Evolutionary conservation across 2,113 vertebrate genomes (phyloP).

Genomic region (Brienomyrus brachyistius): DNA sequence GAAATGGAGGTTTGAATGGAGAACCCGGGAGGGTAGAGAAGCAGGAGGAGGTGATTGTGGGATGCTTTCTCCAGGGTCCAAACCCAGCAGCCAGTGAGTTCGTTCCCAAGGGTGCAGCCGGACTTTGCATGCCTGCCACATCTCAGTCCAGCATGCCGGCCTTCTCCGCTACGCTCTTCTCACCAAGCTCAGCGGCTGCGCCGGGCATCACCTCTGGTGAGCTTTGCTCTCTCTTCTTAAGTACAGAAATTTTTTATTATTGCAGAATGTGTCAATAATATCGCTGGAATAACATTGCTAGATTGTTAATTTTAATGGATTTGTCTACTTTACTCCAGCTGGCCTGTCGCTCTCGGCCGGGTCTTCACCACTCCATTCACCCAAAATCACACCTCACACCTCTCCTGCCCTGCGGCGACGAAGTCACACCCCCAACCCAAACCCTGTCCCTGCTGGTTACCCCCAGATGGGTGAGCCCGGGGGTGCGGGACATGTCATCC

Average conservation of each 20-base stretch:
- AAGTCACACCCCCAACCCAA: conserved; percentile 91
- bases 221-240: conserved; percentile 18
- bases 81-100: conserved; percentile 96
- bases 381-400: conserved; percentile 97
- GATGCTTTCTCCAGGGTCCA: conserved; percentile 67
- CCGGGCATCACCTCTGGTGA: conserved; percentile 89
- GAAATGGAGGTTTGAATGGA: neutral
- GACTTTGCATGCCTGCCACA: conserved; percentile 82
- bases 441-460: conserved; percentile 84
- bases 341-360: conserved; percentile 97
- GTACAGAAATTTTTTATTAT: neutral
- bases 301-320: neutral
- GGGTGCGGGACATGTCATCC: conserved; percentile 80
- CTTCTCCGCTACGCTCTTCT: conserved; percentile 89
- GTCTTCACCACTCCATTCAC: conserved; percentile 95
- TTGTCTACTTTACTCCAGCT: conserved; percentile 36
- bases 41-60: neutral
- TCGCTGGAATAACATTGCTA: neutral
- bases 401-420: conserved; percentile 91
- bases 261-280: neutral
- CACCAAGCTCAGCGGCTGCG: conserved; percentile 78
- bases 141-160: conserved; percentile 83
- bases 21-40: neutral
- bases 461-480: conserved; percentile 68
- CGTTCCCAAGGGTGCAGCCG: conserved; percentile 88